Evolutionary conservation across 2,888 invertebrate genomes (phyloP).

Genomic region (Carpatolechia fugitivella): DNA sequence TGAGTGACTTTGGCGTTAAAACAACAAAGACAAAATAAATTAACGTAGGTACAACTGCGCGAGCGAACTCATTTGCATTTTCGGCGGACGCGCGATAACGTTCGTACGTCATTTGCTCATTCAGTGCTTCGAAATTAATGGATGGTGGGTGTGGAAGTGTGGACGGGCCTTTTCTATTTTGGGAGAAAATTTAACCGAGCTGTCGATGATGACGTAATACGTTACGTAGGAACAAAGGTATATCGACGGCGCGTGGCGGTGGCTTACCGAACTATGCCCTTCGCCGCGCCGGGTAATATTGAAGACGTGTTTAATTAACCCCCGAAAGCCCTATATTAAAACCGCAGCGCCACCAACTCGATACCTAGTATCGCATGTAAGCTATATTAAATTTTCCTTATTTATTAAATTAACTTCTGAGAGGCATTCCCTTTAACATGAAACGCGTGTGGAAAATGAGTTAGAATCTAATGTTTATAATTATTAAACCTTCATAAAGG

Average conservation of each 20-base stretch:
- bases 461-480: too few species aligned
- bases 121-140: slow-evolving; percentile 5
- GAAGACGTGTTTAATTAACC: slow-evolving; percentile 24
- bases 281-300: not conserved
- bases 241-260: not conserved
- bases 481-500: too few species aligned
- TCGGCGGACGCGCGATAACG: slow-evolving; percentile 1
- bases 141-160: not conserved
- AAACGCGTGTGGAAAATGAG: too few species aligned
- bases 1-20: not conserved
- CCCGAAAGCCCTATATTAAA: slow-evolving; percentile 22
- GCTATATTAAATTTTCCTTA: slow-evolving; percentile 18
- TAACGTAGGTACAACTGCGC: not conserved
- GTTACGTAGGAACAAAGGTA: not conserved
- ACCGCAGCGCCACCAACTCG: slow-evolving; percentile 23
- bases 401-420: not conserved
- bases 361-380: slow-evolving; percentile 6
- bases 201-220: not conserved
- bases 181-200: not conserved
- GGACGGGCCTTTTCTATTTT: not conserved
- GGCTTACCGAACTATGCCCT: slow-evolving; percentile 7
- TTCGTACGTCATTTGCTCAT: slow-evolving; percentile 8
- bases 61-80: slow-evolving; percentile 9
- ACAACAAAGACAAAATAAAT: slow-evolving; percentile 10
- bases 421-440: too few species aligned